Evolutionary conservation across 1,140 invertebrate genomes (phyloP).

Genomic region (Zaprionus capensis): DNA sequence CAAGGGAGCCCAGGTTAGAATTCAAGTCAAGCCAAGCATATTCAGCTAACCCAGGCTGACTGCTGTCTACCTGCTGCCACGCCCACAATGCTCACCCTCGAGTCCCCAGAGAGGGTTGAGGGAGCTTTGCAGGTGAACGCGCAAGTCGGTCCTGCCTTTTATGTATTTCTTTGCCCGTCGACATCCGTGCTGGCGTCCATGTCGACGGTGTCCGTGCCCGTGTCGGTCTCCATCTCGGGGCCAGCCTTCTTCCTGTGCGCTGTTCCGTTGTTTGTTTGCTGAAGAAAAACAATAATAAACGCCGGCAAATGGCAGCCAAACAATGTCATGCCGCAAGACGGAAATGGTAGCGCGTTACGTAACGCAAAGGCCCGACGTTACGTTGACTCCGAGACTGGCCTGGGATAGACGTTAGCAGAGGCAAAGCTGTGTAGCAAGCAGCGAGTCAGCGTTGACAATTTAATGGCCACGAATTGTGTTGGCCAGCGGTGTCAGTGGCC

Average conservation of each 20-base stretch:
- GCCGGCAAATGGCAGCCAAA: constrained; percentile 64
- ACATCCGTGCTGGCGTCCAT: not conserved
- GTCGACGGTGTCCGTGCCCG: constrained; percentile 21
- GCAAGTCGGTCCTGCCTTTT: constrained; percentile 14
- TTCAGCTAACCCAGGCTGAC: not conserved
- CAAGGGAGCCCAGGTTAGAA: constrained; percentile 40
- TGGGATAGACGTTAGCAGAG: not conserved
- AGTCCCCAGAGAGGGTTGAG: constrained; percentile 10
- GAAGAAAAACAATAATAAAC: constrained; percentile 58
- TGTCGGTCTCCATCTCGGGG: constrained; percentile 9
- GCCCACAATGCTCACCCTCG: not conserved
- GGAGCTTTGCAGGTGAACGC: constrained; percentile 36
- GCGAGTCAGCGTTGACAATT: constrained; percentile 32
- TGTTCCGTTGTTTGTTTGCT: constrained; percentile 62
- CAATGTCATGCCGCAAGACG: constrained; percentile 56
- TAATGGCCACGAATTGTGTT: constrained; percentile 25
- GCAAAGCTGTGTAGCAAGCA: not conserved
- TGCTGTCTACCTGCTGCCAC: constrained; percentile 9
- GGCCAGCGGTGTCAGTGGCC: constrained; percentile 39
- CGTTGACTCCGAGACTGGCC: not conserved
- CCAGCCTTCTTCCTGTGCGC: constrained; percentile 42
- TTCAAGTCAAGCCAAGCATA: constrained; percentile 1
- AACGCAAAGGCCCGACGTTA: constrained; percentile 16
- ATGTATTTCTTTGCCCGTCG: constrained; percentile 24
- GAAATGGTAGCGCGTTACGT: constrained; percentile 53